A percentile compares a stretch with the other conserved stretches of the same genome.
Evolutionary conservation across 2,888 invertebrate species (phyloP).

Genomic region (Caradrina kadenii): DNA sequence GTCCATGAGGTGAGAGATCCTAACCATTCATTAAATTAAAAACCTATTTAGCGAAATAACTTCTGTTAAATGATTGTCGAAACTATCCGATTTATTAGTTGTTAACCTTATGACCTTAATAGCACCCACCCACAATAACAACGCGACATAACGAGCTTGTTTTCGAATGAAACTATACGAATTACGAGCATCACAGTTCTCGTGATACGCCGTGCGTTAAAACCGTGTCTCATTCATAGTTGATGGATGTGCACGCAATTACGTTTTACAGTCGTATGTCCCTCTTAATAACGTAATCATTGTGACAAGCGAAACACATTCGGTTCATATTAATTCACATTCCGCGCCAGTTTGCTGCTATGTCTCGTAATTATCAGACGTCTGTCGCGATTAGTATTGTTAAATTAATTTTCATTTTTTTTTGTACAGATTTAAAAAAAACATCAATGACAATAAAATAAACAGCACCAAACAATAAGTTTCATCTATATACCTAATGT

Average conservation of each 20-base stretch:
- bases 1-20: too few relatives aligned
- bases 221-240: slow-evolving; percentile 49
- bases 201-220: slow-evolving; percentile 37
- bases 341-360: slow-evolving; percentile 48
- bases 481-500: not conserved
- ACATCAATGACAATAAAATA: too few relatives aligned
- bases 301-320: slow-evolving; percentile 68
- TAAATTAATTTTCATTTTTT: not conserved
- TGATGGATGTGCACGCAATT: slow-evolving; percentile 63
- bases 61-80: not conserved
- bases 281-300: slow-evolving; percentile 68
- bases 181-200: slow-evolving; percentile 9
- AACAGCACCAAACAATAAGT: too few relatives aligned
- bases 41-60: not conserved
- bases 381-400: slow-evolving; percentile 7
- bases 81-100: slow-evolving; percentile 3
- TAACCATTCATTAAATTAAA: slow-evolving; percentile 2
- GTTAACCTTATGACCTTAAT: slow-evolving; percentile 29
- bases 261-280: slow-evolving; percentile 40
- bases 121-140: slow-evolving; percentile 20
- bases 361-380: slow-evolving; percentile 60
- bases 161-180: slow-evolving; percentile 33
- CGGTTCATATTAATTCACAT: slow-evolving; percentile 72
- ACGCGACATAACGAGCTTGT: slow-evolving; percentile 22
- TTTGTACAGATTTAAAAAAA: too few relatives aligned